Evolutionary conservation across 2,888 invertebrate genomes (phyloP), one percentile per base, ranked within the genome.

Genomic region (Orchestes rusci): DNA sequence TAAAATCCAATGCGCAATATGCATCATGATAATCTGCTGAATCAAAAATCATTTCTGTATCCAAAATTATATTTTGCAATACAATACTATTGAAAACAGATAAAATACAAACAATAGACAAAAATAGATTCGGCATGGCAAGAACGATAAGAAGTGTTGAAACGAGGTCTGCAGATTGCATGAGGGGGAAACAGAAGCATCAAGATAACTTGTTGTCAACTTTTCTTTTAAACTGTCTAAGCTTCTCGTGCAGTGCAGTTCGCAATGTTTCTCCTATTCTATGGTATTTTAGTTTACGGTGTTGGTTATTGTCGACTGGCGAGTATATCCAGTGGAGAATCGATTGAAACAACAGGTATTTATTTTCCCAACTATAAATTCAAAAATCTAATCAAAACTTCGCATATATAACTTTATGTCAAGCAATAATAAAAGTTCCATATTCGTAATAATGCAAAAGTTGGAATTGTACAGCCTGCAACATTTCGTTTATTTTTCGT

Each of bases 161-260:
- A 23, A 59, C 56, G 54, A 55, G 54, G 57, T 47, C 43, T 33
- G 49, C 45, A 45, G 40, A 49, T 49, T 45, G n/a, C n/a, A n/a
- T n/a, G 53, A 54, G 59, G 59, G 59, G 58, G 58, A 55, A 56
- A 57, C 54, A 46, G 52, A 51, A 55, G 55, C 52, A 58, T 57
- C 57, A 58, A 61, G 59, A 59, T 54, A 55, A 48, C 52, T 51
- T 53, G 54, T 55, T 56, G 53, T 57, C 53, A 54, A 52, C 56
- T 57, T 56, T 55, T 56, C 56, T 55, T 54, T 60, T 58, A 62
- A 60, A 61, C 53, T 56, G 53, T 48, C 42, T 50, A 45, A 56
- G 53, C 50, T 55, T 53, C 41, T 47, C 52, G 48, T 46, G 43
- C 53, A 49, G 57, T 56, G 43, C 52, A 56, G 53, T 48, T 55